phyloP scores from a whole-genome alignment of 2,797 vertebrate genomes.

The Cephalopachus bancanus region DNA sequence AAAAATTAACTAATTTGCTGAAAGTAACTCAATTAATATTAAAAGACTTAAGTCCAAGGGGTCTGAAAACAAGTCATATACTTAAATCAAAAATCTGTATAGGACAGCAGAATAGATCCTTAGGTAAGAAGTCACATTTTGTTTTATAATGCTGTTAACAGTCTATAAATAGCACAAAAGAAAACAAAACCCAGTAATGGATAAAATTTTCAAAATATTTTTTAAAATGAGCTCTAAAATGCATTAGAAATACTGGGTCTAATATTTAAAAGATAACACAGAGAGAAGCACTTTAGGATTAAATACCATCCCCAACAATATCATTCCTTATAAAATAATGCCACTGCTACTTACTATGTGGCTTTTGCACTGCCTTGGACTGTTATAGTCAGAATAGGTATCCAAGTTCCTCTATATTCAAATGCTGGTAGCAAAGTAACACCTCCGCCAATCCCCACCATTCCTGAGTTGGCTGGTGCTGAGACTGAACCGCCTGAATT shows the following conservation, averaged over 20 bases:
- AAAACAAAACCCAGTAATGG: slow-evolving; percentile 35
- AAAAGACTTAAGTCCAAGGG: neutral
- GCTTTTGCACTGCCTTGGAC: slow-evolving; percentile 98
- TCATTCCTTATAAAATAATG: slow-evolving; percentile 33
- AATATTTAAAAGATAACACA: slow-evolving; percentile 50
- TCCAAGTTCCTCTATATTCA: slow-evolving; percentile 99
- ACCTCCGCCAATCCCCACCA: slow-evolving; percentile 91
- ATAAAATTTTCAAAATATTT: slow-evolving; percentile 57
- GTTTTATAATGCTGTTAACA: slow-evolving; percentile 38
- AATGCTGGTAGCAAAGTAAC: slow-evolving; percentile 96
- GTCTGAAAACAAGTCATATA: slow-evolving; percentile 29
- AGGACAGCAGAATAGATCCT: neutral
- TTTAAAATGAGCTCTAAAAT: slow-evolving; percentile 46
- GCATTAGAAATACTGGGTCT: neutral
- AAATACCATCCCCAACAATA: neutral
- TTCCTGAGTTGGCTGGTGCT: slow-evolving; percentile 91
- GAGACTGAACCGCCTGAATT: slow-evolving; percentile 90
- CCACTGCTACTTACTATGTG: slow-evolving; percentile 94
- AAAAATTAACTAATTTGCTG: slow-evolving; percentile 6
- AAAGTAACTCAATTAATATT: neutral
- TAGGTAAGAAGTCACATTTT: neutral
- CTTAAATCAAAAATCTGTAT: slow-evolving; percentile 9
- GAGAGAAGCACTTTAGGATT: slow-evolving; percentile 51
- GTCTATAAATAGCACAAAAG: slow-evolving; percentile 35
- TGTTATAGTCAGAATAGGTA: slow-evolving; percentile 96